phyloP scores from a whole-genome alignment of 2,888 invertebrate genomes.

The Encarsia formosa region DNA sequence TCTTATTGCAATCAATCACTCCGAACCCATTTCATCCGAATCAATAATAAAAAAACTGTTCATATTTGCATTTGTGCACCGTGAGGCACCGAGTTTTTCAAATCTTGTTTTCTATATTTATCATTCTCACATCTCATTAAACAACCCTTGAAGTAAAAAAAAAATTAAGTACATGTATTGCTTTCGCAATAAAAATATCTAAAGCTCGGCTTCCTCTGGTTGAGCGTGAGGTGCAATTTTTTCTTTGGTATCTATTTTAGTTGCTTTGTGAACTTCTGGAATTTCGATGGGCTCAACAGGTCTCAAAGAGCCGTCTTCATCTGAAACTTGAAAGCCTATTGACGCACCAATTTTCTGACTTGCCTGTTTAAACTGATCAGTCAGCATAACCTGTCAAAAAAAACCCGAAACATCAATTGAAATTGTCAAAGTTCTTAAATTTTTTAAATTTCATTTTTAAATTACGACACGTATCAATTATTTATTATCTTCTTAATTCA shows the following conservation, averaged over 20 bases:
- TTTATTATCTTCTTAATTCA: not conserved
- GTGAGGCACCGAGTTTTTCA: no score
- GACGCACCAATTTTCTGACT: conserved; percentile 82
- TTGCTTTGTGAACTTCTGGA: conserved; percentile 42
- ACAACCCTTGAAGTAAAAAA: no score
- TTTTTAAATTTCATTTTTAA: not conserved
- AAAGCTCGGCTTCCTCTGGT: conserved; percentile 42
- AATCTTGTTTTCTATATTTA: no score
- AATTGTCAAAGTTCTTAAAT: no score
- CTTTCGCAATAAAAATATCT: conserved; percentile 20
- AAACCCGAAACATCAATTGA: no score
- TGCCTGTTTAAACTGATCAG: conserved; percentile 78
- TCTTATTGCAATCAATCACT: no score
- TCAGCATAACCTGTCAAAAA: conserved; percentile 54
- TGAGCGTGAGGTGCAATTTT: conserved; percentile 41
- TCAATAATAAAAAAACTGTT: no score
- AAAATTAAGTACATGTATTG: no score
- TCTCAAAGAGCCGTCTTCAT: conserved; percentile 58
- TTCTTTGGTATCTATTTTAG: conserved; percentile 30
- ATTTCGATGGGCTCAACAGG: conserved; percentile 46
- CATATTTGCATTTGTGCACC: no score
- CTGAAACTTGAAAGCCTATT: conserved; percentile 71
- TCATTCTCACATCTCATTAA: no score
- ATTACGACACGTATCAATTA: not conserved
- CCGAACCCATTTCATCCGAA: no score